These are phyloP conservation scores for Leptinotarsa juncta DNA, from an alignment of 2,888 invertebrate genomes.

Conservation along the genomic window DNA sequence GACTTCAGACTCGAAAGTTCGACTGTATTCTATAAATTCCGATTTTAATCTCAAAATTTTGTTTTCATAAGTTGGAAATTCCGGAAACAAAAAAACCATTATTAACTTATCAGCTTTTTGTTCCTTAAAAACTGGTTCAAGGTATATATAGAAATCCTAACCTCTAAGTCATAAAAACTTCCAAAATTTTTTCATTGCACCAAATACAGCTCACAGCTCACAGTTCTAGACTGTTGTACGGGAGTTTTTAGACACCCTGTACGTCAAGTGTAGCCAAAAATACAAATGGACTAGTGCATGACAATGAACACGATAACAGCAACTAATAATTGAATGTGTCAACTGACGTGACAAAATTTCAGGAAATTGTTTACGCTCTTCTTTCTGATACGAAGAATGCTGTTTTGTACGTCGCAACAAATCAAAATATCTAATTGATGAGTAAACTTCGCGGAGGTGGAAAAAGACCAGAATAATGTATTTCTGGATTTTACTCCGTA, in stretches of 20 bases:
- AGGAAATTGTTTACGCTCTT: not conserved
- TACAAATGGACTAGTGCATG: not conserved
- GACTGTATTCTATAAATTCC: no score
- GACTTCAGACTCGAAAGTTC: no score
- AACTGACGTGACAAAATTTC: conserved; percentile 2
- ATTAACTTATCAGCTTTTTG: no score
- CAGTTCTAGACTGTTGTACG: no score
- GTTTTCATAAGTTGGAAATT: no score
- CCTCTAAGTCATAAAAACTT: no score
- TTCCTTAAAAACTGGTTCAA: no score
- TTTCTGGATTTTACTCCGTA: not conserved
- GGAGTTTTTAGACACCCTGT: not conserved
- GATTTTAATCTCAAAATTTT: no score
- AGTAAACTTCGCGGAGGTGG: not conserved
- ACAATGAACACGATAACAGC: not conserved
- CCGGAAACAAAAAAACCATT: no score
- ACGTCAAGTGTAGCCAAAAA: not conserved
- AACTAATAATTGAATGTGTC: conserved; percentile 1
- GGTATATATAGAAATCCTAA: no score
- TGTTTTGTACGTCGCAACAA: not conserved
- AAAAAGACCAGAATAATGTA: not conserved
- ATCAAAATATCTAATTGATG: not conserved
- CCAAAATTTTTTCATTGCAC: no score
- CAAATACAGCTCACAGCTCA: no score
- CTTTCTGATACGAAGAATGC: not conserved